Evolutionary conservation across 2,797 vertebrate species (phyloP).

Genomic region (Clarias laeviceps): DNA sequence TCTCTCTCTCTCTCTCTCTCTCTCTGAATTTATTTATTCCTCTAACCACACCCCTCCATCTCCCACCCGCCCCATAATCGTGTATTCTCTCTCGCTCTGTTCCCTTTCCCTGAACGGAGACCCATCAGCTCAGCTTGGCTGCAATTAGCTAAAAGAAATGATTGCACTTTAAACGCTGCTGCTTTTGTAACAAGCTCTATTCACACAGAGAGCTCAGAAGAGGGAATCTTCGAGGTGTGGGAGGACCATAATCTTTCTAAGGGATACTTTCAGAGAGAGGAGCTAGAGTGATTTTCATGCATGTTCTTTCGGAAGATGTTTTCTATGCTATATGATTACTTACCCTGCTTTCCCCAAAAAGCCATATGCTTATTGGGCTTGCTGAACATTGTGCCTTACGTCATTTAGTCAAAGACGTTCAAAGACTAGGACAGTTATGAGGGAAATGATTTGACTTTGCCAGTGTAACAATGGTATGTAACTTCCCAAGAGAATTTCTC

Average conservation of each 20-base stretch:
- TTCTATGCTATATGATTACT: slow-evolving; percentile 16
- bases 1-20: neutral
- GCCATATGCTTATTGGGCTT: neutral
- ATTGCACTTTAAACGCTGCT: slow-evolving; percentile 37
- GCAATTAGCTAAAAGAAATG: slow-evolving; percentile 49
- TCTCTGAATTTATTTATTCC: neutral
- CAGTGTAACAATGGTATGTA: neutral
- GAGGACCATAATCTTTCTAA: slow-evolving; percentile 29
- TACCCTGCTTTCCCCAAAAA: neutral
- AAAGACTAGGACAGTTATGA: slow-evolving; percentile 17
- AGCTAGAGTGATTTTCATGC: neutral
- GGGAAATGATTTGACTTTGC: slow-evolving; percentile 22
- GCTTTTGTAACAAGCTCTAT: slow-evolving; percentile 46
- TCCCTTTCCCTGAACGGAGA: slow-evolving; percentile 19
- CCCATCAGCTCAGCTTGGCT: slow-evolving; percentile 40
- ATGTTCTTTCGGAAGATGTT: neutral
- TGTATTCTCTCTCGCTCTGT: slow-evolving; percentile 7
- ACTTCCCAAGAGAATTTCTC: neutral
- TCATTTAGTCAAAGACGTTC: neutral
- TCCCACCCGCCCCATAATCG: neutral
- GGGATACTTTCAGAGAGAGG: slow-evolving; percentile 19
- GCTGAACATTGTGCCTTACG: neutral
- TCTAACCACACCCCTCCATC: neutral
- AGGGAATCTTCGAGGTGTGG: slow-evolving; percentile 32
- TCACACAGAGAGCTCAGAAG: slow-evolving; percentile 17